phyloP scores from a whole-genome alignment of 2,888 invertebrate species.

The Nomada lathburiana region DNA sequence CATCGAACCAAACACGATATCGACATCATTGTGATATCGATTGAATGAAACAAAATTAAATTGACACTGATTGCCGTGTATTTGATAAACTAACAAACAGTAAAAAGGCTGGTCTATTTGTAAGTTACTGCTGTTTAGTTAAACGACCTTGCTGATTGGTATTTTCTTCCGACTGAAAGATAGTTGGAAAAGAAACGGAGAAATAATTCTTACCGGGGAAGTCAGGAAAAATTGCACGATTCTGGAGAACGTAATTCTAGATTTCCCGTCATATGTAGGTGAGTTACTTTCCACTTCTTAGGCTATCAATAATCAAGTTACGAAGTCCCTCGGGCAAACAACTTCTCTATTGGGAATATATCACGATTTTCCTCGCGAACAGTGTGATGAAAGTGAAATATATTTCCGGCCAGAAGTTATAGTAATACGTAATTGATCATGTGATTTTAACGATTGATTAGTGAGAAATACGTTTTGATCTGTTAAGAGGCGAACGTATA shows the following conservation, averaged over 20 bases:
- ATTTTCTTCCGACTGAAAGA: neutral
- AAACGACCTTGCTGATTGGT: too few relatives aligned
- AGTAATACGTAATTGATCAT: too few relatives aligned
- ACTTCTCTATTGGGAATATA: neutral
- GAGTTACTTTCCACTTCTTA: conserved; percentile 3
- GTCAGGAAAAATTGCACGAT: conserved; percentile 25
- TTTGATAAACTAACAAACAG: too few relatives aligned
- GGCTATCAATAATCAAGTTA: conserved; percentile 14
- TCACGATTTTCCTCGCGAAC: neutral
- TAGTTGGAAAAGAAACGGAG: conserved; percentile 9
- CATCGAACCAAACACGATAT: conserved; percentile 20
- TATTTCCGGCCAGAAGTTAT: too few relatives aligned
- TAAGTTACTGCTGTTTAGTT: too few relatives aligned
- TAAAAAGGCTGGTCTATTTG: too few relatives aligned
- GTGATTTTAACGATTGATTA: neutral
- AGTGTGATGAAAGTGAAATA: neutral
- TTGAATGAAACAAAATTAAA: neutral
- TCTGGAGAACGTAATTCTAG: neutral
- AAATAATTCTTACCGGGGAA: conserved; percentile 23
- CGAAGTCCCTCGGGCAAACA: neutral
- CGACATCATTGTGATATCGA: neutral
- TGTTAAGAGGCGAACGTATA: too few relatives aligned
- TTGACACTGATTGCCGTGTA: neutral
- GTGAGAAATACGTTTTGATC: too few relatives aligned
- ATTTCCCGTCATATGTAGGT: neutral